These are phyloP conservation scores for Thalassophryne amazonica DNA, from an alignment of 2,797 vertebrate species.

Conservation along the genomic window DNA sequence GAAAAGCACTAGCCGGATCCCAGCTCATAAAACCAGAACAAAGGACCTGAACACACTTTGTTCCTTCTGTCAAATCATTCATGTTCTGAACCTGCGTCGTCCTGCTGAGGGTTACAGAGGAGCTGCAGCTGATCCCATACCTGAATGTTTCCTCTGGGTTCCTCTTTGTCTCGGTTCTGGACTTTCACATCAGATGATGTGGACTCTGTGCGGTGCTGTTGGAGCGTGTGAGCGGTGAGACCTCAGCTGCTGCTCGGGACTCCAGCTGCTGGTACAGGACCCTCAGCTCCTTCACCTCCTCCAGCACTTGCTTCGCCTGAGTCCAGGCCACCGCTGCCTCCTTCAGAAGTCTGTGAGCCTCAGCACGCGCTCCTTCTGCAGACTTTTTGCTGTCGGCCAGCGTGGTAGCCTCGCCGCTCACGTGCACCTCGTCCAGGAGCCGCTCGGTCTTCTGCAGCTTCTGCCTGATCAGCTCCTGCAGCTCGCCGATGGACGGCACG, in stretches of 20 bases:
- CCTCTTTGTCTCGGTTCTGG: no score
- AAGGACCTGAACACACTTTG: no score
- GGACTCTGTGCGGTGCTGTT: constrained; percentile 71
- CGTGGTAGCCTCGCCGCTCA: constrained; percentile 29
- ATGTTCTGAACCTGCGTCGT: no score
- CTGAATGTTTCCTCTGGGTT: no score
- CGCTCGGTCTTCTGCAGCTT: constrained; percentile 91
- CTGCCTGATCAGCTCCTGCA: constrained; percentile 87
- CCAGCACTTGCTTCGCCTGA: constrained; percentile 86
- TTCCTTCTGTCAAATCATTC: no score
- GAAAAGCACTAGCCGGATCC: no score
- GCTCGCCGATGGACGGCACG: constrained; percentile 66
- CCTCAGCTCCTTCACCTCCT: constrained; percentile 88
- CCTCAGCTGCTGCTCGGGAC: not conserved
- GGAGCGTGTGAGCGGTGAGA: constrained; percentile 43
- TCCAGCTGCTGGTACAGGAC: constrained; percentile 84
- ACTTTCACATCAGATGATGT: constrained; percentile 82
- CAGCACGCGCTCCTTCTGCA: constrained; percentile 68
- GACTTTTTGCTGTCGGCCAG: constrained; percentile 57
- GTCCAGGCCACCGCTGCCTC: constrained; percentile 86
- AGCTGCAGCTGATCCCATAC: no score
- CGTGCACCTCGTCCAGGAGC: constrained; percentile 84
- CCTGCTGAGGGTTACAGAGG: no score
- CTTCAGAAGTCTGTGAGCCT: constrained; percentile 85
- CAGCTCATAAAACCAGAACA: no score